Evolutionary conservation across 2,113 vertebrate genomes (phyloP).

Genomic region (Poeciliopsis prolifica): DNA sequence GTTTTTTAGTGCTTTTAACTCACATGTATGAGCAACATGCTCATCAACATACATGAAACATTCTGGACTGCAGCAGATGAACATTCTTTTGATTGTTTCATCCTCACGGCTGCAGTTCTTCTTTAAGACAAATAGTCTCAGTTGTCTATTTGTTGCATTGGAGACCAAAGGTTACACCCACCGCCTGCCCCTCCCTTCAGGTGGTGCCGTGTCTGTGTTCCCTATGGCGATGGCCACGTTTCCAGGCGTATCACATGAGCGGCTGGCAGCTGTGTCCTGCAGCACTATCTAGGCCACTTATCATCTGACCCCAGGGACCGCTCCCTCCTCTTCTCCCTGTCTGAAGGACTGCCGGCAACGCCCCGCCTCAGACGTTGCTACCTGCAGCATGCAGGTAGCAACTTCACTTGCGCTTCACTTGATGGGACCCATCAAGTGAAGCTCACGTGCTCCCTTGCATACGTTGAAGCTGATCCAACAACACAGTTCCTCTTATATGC

Average conservation of each 20-base stretch:
- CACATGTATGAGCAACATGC: too few relatives aligned
- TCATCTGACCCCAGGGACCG: constrained; percentile 74
- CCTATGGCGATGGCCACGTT: constrained; percentile 63
- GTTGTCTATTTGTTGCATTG: constrained; percentile 31
- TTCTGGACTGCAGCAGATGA: too few relatives aligned
- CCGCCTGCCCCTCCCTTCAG: constrained; percentile 24
- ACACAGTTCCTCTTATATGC: constrained; percentile 15
- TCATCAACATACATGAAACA: background rate
- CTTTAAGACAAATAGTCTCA: background rate
- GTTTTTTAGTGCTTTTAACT: background rate
- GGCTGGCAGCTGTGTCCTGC: constrained; percentile 67
- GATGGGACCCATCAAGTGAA: constrained; percentile 41
- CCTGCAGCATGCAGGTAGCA: constrained; percentile 32
- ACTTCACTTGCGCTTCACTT: constrained; percentile 36
- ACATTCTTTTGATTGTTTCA: background rate
- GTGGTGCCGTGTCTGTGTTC: constrained; percentile 50
- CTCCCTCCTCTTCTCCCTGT: constrained; percentile 50
- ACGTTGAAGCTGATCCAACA: constrained; percentile 12
- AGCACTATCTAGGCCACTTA: constrained; percentile 72
- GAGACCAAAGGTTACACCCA: constrained; percentile 43
- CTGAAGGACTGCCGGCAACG: constrained; percentile 37
- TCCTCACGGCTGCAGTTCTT: too few relatives aligned
- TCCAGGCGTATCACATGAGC: constrained; percentile 74
- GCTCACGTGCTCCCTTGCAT: constrained; percentile 36
- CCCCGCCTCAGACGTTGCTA: constrained; percentile 40